phyloP scores from a whole-genome alignment of 2,113 vertebrate genomes.

The Mobula birostris region DNA sequence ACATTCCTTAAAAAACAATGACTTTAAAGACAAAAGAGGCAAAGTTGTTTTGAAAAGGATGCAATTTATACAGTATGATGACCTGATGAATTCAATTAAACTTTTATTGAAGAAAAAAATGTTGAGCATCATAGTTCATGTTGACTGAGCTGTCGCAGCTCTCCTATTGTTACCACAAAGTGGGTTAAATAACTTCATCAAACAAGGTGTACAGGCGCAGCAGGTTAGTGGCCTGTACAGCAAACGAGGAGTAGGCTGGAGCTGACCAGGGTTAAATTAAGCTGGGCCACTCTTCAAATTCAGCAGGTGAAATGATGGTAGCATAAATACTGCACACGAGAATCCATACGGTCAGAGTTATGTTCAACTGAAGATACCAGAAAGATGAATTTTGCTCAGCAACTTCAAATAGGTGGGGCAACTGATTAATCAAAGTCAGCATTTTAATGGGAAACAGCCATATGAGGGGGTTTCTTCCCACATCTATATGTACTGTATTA shows the following conservation, averaged over 20 bases:
- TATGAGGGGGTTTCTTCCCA: not conserved
- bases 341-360: not conserved
- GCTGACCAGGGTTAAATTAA: conserved; percentile 39
- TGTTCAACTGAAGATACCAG: not conserved
- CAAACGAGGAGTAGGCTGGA: conserved; percentile 42
- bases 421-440: conserved; percentile 8
- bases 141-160: conserved; percentile 57
- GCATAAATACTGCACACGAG: conserved; percentile 30
- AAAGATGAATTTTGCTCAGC: not conserved
- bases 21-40: not conserved
- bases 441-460: conserved; percentile 24
- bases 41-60: conserved; percentile 40
- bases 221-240: conserved; percentile 47
- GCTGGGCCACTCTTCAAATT: conserved; percentile 48
- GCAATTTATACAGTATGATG: conserved; percentile 43
- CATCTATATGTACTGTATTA: not conserved
- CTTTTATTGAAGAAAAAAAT: conserved; percentile 59
- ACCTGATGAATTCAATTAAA: conserved; percentile 52
- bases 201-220: conserved; percentile 49
- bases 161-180: conserved; percentile 48
- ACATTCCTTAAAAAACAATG: not conserved
- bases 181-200: conserved; percentile 57
- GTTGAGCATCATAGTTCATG: conserved; percentile 52
- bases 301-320: conserved; percentile 40
- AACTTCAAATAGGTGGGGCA: conserved; percentile 25